Percentiles rank a stretch among this genome's conserved stretches.
Conservation (phyloP, 1,140 invertebrate species). For the Scaptomyza montana region DNA sequence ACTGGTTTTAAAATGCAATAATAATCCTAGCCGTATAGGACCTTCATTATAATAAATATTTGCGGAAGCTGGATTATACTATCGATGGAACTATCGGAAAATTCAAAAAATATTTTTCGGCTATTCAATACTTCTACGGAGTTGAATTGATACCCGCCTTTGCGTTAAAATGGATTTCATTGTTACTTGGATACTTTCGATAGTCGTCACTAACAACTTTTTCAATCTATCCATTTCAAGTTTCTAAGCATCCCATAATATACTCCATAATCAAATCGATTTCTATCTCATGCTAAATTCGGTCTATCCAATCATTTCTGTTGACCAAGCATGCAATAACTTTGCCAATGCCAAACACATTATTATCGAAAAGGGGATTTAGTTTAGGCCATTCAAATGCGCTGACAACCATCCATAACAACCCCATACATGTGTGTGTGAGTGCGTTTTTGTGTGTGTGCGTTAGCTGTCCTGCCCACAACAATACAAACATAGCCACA, state of each 20-base stretch:
- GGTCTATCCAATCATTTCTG: conserved; percentile 50
- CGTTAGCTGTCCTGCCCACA: conserved; percentile 57
- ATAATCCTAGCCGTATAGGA: too few species aligned
- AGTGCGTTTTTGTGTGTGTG: conserved; percentile 3
- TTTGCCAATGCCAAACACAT: conserved; percentile 38
- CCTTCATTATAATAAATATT: too few species aligned
- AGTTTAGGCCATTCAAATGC: conserved; percentile 42
- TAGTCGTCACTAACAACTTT: too few species aligned
- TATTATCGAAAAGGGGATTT: conserved; percentile 42
- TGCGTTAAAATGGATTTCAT: too few species aligned
- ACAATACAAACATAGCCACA: conserved; percentile 59
- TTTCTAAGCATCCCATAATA: background rate
- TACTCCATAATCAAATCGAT: conserved; percentile 30
- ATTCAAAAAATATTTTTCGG: too few species aligned
- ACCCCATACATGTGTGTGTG: conserved; percentile 30
- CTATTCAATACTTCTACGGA: too few species aligned
- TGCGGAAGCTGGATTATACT: too few species aligned
- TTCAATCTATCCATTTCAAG: background rate
- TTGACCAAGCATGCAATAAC: conserved; percentile 48
- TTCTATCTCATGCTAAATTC: conserved; percentile 15
- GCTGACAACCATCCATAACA: conserved; percentile 34
- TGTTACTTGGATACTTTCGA: too few species aligned
- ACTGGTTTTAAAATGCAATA: too few species aligned
- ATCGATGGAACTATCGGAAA: too few species aligned
- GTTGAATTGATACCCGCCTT: too few species aligned